phyloP scores from a whole-genome alignment of 2,888 invertebrate species.

The Leistus spinibarbis region DNA sequence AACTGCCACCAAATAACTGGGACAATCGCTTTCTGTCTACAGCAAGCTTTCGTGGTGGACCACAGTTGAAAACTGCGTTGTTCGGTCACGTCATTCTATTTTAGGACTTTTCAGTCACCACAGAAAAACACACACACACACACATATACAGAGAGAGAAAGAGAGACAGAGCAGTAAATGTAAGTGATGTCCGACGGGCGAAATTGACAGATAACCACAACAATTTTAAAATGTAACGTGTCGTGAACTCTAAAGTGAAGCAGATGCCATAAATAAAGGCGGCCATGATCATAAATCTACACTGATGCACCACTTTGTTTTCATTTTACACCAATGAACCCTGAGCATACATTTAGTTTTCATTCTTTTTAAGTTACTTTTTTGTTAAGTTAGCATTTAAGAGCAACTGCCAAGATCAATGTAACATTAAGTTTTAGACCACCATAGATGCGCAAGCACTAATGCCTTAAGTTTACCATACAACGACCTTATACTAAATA shows the following conservation, averaged over 20 bases:
- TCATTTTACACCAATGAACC: background rate
- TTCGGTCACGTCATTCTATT: too few relatives aligned
- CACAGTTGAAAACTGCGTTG: too few relatives aligned
- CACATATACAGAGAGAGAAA: too few relatives aligned
- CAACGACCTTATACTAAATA: too few relatives aligned
- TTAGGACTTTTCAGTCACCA: background rate
- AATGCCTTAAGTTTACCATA: too few relatives aligned
- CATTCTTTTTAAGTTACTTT: too few relatives aligned
- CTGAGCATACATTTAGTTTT: background rate
- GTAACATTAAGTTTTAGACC: background rate
- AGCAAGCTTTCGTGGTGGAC: too few relatives aligned
- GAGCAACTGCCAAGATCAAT: background rate
- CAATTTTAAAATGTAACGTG: background rate
- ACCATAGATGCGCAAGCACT: too few relatives aligned
- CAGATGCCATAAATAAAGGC: background rate
- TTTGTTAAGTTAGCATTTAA: too few relatives aligned
- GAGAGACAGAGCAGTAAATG: too few relatives aligned
- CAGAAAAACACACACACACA: background rate
- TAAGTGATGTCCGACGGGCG: background rate
- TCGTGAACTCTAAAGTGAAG: background rate
- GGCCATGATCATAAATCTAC: background rate
- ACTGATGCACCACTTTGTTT: background rate
- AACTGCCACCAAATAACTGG: too few relatives aligned
- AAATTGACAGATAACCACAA: background rate
- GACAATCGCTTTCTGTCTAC: too few relatives aligned